Evolutionary conservation across 2,888 invertebrate genomes (phyloP).

Genomic region (Harpalus rufipes): DNA sequence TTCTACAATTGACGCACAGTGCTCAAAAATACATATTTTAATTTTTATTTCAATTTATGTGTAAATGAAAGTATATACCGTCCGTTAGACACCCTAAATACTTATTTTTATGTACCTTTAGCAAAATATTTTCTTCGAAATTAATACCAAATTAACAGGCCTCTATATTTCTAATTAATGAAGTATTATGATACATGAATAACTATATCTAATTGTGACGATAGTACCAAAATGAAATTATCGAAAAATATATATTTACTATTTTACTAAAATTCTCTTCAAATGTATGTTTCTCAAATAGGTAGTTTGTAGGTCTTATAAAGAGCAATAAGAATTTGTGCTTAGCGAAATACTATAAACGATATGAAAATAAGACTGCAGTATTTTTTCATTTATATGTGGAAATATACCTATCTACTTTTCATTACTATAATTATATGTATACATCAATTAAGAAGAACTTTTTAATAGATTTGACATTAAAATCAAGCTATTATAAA

Average conservation of each 20-base stretch:
- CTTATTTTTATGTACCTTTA: slow-evolving; percentile 31
- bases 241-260: slow-evolving; percentile 12
- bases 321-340: slow-evolving; percentile 60
- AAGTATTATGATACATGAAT: slow-evolving; percentile 19
- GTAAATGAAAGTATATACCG: slow-evolving; percentile 50
- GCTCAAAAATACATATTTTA: slow-evolving; percentile 27
- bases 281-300: slow-evolving; percentile 47
- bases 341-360: slow-evolving; percentile 51
- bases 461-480: no score
- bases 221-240: slow-evolving; percentile 19
- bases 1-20: slow-evolving; percentile 31
- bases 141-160: slow-evolving; percentile 24
- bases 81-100: slow-evolving; percentile 54
- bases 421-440: no score
- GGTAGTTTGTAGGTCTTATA: slow-evolving; percentile 28
- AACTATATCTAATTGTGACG: slow-evolving; percentile 27
- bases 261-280: slow-evolving; percentile 45
- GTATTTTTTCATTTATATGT: background rate
- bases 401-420: no score
- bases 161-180: slow-evolving; percentile 40
- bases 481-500: no score
- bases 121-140: slow-evolving; percentile 26
- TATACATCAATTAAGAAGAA: no score
- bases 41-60: slow-evolving; percentile 26
- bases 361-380: slow-evolving; percentile 27